phyloP scores from a whole-genome alignment of 2,888 invertebrate species.

The Smittia aterrima region DNA sequence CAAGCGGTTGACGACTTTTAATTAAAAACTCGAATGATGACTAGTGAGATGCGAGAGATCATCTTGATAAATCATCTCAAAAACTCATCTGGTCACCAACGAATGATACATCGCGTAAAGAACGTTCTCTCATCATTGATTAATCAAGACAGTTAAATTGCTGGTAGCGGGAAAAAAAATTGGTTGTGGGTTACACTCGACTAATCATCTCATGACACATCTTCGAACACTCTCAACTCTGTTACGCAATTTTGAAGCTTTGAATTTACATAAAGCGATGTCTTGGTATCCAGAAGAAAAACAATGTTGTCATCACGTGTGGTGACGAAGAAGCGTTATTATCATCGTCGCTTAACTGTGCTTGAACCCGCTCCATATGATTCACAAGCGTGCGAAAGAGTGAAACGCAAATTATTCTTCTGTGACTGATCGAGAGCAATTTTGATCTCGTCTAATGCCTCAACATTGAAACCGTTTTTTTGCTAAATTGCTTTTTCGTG shows the following conservation, averaged over 20 bases:
- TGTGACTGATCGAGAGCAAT: slow-evolving; percentile 35
- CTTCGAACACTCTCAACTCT: no score
- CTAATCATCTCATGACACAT: neutral
- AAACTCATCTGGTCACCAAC: no score
- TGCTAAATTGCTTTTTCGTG: slow-evolving; percentile 25
- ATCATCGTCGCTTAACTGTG: slow-evolving; percentile 19
- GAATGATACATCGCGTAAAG: no score
- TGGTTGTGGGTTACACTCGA: neutral
- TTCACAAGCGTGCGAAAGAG: neutral
- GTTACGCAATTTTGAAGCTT: no score
- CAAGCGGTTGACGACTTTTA: neutral
- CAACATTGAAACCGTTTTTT: neutral
- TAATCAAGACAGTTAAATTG: neutral
- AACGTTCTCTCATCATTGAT: neutral
- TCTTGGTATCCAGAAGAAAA: no score
- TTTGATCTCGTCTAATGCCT: neutral
- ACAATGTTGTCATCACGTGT: no score
- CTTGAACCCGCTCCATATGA: neutral
- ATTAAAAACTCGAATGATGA: neutral
- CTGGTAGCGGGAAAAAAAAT: slow-evolving; percentile 2
- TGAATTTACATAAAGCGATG: no score
- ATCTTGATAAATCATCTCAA: no score
- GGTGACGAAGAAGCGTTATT: no score
- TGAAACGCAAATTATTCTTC: slow-evolving; percentile 27
- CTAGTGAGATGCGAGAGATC: neutral